Evolutionary conservation across 2,797 vertebrate species (phyloP).

Genomic region (Coranthus polyacanthus): DNA sequence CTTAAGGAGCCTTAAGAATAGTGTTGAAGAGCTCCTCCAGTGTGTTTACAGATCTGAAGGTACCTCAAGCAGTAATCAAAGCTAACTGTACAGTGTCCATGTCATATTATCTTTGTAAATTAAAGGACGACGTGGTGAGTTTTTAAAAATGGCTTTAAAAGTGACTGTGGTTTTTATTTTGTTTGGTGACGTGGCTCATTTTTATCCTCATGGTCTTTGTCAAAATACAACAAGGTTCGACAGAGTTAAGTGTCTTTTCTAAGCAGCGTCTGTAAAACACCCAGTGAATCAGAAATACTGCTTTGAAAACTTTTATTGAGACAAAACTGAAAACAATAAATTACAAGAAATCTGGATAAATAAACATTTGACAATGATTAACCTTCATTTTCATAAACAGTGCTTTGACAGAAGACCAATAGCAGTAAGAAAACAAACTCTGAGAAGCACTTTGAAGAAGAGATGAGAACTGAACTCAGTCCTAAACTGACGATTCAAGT

Average conservation of each 20-base stretch:
- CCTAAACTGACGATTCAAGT: neutral
- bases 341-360: conserved; percentile 77
- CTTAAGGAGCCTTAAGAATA: conserved; percentile 49
- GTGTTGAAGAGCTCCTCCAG: conserved; percentile 27
- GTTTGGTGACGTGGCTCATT: too few species aligned
- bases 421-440: conserved; percentile 31
- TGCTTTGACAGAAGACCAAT: conserved; percentile 51
- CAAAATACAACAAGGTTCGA: too few species aligned
- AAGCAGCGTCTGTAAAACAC: too few species aligned
- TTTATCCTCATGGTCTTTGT: too few species aligned
- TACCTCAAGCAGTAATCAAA: conserved; percentile 20
- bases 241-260: too few species aligned
- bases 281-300: neutral
- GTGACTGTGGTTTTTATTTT: too few species aligned
- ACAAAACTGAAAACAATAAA: conserved; percentile 74
- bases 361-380: conserved; percentile 69
- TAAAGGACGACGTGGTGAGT: conserved; percentile 47
- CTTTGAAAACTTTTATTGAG: conserved; percentile 70
- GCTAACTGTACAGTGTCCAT: conserved; percentile 50
- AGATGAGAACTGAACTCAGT: conserved; percentile 9
- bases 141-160: conserved; percentile 51
- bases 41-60: conserved; percentile 53
- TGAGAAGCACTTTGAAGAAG: conserved; percentile 1
- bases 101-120: conserved; percentile 65
- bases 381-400: conserved; percentile 56